These are phyloP conservation scores for Gerris lacustris DNA, from an alignment of 2,888 invertebrate species.

Conservation along the genomic window DNA sequence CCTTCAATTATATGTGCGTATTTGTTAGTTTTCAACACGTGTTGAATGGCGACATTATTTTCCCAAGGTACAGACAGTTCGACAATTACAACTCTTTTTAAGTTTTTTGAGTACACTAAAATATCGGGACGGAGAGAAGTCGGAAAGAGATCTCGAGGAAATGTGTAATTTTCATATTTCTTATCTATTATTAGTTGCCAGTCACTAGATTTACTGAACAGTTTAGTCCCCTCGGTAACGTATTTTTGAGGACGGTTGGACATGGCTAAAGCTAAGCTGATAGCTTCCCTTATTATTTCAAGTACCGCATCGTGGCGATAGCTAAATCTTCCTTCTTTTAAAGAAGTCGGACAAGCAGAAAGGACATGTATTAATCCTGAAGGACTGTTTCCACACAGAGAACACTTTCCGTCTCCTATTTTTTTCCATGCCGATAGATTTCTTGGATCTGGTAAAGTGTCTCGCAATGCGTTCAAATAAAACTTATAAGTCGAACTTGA, in stretches of 20 bases:
- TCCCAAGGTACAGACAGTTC: neutral
- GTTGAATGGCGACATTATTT: neutral
- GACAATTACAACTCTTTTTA: neutral
- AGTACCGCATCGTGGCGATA: neutral
- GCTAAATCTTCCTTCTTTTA: neutral
- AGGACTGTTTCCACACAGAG: neutral
- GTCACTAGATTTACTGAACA: neutral
- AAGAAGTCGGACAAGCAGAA: neutral
- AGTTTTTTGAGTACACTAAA: neutral
- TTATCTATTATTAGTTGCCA: neutral
- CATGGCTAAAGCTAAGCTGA: neutral
- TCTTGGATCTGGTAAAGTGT: neutral
- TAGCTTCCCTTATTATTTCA: neutral
- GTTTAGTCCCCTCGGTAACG: neutral
- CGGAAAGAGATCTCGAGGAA: neutral
- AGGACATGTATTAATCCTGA: neutral
- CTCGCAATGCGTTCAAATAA: neutral
- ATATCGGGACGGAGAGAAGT: neutral
- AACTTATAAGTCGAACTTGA: neutral
- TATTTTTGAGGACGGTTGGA: neutral
- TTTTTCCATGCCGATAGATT: neutral
- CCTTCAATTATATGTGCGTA: neutral
- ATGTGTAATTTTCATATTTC: neutral
- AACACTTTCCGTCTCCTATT: neutral
- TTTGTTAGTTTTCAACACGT: neutral